These are phyloP conservation scores for Mesoclemmys tuberculata DNA, from an alignment of 2,113 vertebrate species.

Conservation along the genomic window DNA sequence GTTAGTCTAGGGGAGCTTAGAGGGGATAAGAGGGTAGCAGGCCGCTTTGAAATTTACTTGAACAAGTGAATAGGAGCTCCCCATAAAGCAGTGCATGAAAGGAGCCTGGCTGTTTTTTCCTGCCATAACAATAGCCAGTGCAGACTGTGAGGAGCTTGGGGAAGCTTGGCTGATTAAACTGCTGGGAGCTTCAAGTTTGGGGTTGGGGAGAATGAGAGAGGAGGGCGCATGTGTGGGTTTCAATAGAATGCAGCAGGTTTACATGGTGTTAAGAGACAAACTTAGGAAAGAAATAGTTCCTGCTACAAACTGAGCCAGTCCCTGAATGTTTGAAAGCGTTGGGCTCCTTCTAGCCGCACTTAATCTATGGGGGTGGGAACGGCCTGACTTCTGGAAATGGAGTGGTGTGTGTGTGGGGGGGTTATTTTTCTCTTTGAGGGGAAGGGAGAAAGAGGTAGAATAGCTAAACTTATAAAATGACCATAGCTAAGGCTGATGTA, in stretches of 20 bases:
- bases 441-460: background rate
- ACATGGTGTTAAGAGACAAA: slow-evolving; percentile 47
- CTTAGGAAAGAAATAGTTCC: slow-evolving; percentile 20
- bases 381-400: fast-evolving
- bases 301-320: background rate
- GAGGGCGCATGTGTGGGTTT: slow-evolving; percentile 7
- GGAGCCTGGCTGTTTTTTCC: slow-evolving; percentile 84
- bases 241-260: slow-evolving; percentile 50
- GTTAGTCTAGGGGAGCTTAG: slow-evolving; percentile 92
- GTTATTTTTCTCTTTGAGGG: background rate
- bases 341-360: background rate
- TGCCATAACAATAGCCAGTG: slow-evolving; percentile 81
- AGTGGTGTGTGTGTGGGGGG: background rate
- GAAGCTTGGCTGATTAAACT: slow-evolving; percentile 79
- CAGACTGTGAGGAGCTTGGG: slow-evolving; percentile 75
- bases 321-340: background rate
- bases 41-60: slow-evolving; percentile 93
- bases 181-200: slow-evolving; percentile 69
- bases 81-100: slow-evolving; percentile 86
- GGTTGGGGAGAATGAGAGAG: background rate
- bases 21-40: slow-evolving; percentile 91
- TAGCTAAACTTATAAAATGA: background rate
- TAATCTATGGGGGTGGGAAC: fast-evolving
- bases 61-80: slow-evolving; percentile 92
- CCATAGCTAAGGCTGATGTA: background rate